These are phyloP conservation scores for Tor tambroides DNA, from an alignment of 2,113 vertebrate genomes.

Conservation along the genomic window DNA sequence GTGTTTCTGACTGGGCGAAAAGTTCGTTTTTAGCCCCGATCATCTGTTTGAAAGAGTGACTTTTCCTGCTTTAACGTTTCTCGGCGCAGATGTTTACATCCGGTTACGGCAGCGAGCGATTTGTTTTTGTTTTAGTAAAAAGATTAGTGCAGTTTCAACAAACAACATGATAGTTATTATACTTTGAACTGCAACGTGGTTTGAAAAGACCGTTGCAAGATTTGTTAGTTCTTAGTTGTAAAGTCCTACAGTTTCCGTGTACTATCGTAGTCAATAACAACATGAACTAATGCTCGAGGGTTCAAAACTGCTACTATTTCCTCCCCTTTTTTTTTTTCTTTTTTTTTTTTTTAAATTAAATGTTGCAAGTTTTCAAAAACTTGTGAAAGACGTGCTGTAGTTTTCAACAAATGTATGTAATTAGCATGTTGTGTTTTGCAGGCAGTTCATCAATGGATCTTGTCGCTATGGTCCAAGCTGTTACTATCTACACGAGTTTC, in stretches of 20 bases:
- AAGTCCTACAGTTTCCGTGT: conserved; percentile 6
- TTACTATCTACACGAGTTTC: conserved; percentile 73
- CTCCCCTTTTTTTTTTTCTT: background rate
- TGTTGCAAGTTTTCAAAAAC: background rate
- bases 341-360: too few relatives aligned
- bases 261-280: background rate
- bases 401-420: background rate
- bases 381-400: background rate
- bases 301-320: background rate
- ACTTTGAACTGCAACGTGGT: background rate
- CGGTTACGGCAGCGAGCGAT: conserved; percentile 30
- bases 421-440: conserved; percentile 60
- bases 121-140: background rate
- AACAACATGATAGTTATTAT: background rate
- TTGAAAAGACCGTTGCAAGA: background rate
- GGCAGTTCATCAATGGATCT: conserved; percentile 76
- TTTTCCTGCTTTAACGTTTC: conserved; percentile 47
- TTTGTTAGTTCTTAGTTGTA: background rate
- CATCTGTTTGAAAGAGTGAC: conserved; percentile 24
- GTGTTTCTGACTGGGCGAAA: background rate
- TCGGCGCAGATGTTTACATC: conserved; percentile 51
- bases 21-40: background rate
- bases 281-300: background rate
- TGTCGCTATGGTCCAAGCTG: conserved; percentile 76
- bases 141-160: background rate